These are phyloP conservation scores for Drosophila niveifrons DNA, from an alignment of 2,888 invertebrate species.

Conservation along the genomic window DNA sequence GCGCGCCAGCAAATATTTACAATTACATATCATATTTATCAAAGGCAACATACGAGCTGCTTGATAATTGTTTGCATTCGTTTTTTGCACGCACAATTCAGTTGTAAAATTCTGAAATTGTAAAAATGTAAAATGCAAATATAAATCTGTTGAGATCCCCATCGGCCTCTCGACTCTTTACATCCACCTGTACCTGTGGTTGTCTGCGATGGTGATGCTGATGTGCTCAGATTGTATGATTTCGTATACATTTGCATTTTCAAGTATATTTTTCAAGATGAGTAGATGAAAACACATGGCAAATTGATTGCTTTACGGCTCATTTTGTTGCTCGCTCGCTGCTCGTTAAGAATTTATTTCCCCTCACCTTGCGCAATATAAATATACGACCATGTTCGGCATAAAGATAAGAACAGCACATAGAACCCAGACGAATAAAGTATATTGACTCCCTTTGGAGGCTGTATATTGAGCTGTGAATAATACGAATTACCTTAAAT, in stretches of 20 bases:
- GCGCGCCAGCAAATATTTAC: conserved; percentile 59
- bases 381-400: conserved; percentile 38
- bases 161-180: background rate
- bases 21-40: conserved; percentile 72
- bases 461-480: background rate
- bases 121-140: conserved; percentile 62
- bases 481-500: background rate
- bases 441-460: background rate
- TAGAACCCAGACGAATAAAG: background rate
- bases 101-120: conserved; percentile 25
- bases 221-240: conserved; percentile 55
- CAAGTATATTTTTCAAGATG: conserved; percentile 50
- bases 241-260: conserved; percentile 67
- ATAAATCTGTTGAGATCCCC: conserved; percentile 37
- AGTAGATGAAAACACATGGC: conserved; percentile 69
- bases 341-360: conserved; percentile 72
- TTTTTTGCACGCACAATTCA: conserved; percentile 40
- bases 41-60: conserved; percentile 39
- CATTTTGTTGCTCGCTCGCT: conserved; percentile 67
- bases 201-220: conserved; percentile 29
- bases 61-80: conserved; percentile 60
- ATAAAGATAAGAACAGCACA: conserved; percentile 27
- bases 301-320: conserved; percentile 81
- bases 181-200: conserved; percentile 20
- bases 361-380: conserved; percentile 42